Conservation (phyloP, 2,113 vertebrate genomes). For the Phrynosoma platyrhinos region DNA sequence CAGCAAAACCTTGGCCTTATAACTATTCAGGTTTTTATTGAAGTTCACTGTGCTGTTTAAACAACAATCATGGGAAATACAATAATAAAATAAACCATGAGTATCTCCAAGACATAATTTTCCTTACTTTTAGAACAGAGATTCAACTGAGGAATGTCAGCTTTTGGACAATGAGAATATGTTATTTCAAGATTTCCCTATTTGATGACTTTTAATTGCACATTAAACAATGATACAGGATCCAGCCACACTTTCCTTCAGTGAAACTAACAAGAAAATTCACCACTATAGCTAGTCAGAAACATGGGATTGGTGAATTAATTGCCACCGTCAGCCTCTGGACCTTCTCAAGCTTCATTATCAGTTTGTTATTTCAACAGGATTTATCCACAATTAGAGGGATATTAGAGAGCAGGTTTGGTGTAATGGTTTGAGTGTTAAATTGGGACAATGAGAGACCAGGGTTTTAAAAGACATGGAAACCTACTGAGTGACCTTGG, state of each 20-base stretch:
- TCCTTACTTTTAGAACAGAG: not conserved
- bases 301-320: not conserved
- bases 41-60: not conserved
- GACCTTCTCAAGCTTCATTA: not conserved
- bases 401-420: too few species aligned
- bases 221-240: rapidly evolving
- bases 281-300: too few species aligned
- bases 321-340: not conserved
- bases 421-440: too few species aligned
- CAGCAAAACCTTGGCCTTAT: not conserved
- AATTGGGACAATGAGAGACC: too few species aligned
- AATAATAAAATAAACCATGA: not conserved
- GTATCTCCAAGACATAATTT: not conserved
- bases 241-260: not conserved
- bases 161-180: not conserved
- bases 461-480: too few species aligned
- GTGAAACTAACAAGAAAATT: conserved; percentile 3
- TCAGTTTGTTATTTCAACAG: not conserved
- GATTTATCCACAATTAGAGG: not conserved
- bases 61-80: rapidly evolving
- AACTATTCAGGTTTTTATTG: not conserved
- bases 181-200: not conserved
- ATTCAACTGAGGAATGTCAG: not conserved
- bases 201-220: not conserved
- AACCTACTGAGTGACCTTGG: too few species aligned